Evolutionary conservation across 37 sponge, comb jelly and placozoan genomes (phyloP), one percentile per base, ranked within the genome.

Genomic region (Cladorhizidae sp.): DNA sequence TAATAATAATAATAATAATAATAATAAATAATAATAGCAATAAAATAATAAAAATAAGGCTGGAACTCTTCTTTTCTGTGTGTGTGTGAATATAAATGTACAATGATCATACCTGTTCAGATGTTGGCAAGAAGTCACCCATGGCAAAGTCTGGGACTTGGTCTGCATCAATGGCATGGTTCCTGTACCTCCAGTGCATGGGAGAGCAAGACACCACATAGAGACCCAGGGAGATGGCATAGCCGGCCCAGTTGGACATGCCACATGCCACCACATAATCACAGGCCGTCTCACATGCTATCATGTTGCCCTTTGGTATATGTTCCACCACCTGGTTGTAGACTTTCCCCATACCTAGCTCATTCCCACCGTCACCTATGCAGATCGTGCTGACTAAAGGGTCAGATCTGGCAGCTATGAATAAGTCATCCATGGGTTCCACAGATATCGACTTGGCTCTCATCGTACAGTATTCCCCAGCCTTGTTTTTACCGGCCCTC

Each of bases 291-390:
- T 26, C 69, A 69, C 86, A 86, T 1, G 85, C 95, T 12, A 93
- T 95, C 33, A 17, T 36, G 21, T 45, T 79, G 12, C 93, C 93
- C 29, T 52, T 20, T 1, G 63, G 37, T 23, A 95, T 85, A 32
- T 81, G 45, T 55, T 75, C 18, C 35, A 29, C 68, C 12, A 90
- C 91, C 28, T 67, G 33, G 1, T 87, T 76, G 23, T 41, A 29
- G 1, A 94, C 87, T 76, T 94, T 94, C 0, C 95, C 98, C 88
- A 97, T 83, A 1, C 98, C 98, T n/a, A 95, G 64, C 73, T 97
- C 98, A 84, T 97, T 97, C 17, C 98, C 98, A 22, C 98, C 93
- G 75, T 97, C 98, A 20, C 98, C 98, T 28, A 97, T 82, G 8
- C 88, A 80, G 38, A 97, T 89, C 22, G 98, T 86, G 2, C 67